Evolutionary conservation across 64 coral and sea anemone genomes (phyloP), one percentile per base, ranked within the genome.

Genomic region (Dendrophyllia cribrosa): DNA sequence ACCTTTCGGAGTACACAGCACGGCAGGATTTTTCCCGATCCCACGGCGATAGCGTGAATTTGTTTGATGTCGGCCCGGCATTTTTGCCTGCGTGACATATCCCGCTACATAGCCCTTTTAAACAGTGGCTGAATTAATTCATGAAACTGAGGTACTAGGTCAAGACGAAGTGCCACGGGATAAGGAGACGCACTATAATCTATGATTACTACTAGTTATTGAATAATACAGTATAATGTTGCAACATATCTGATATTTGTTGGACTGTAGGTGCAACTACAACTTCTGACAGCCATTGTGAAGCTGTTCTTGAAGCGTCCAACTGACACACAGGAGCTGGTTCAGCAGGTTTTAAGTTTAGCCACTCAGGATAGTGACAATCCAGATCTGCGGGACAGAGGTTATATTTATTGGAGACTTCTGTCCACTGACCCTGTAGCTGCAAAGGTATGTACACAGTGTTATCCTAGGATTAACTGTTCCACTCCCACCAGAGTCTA

Each of bases 301-400:
- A 99, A 99, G 81, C 77, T 99, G 91, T 99, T 99, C 56, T 78
- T 99, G 69, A 99, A 99, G 72, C 91, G 97, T 60, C 97, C 97
- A 23, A 96, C 97, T 22, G 97, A 99, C 72, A 99, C 97, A 3
- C 97, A 99, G 74, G 94, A 99, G 59, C 66, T 99, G n/a, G 97
- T 99, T 3, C 97, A 99, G 71, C 97, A 99, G 65, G 97, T 99
- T 34, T 70, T 99, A 16, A 99, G 97, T 74, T 79, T 99, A 74
- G 97, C 97, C 0, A 99, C 97, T 46, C 97, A 99, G 56, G 97
- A 99, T 66, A 96, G 94, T 78, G 97, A 99, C 58, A 99, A 99
- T 49, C 97, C 97, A 94, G 97, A 99, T 45, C 75, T 99, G 10
- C 76, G 97, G 46, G 97, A 99, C 88, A 91, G 97, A 43, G 97